Conservation (phyloP, 2,888 invertebrate genomes). For the Ellobium chinense region DNA sequence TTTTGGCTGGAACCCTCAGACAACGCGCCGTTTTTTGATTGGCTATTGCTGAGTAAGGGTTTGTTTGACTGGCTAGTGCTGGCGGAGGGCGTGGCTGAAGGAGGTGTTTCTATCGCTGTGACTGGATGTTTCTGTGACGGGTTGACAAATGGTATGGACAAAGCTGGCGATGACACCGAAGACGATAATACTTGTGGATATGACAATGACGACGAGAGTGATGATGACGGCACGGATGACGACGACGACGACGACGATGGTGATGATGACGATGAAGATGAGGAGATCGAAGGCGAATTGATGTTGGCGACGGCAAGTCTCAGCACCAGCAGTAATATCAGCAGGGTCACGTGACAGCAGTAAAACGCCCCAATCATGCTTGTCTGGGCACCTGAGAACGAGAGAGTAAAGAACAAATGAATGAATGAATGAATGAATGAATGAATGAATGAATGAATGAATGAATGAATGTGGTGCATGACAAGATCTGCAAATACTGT, state of each 20-base stretch:
- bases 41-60: not conserved
- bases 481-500: not conserved
- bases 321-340: constrained; percentile 63
- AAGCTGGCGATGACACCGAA: constrained; percentile 1
- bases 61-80: not conserved
- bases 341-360: constrained; percentile 61
- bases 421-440: not conserved
- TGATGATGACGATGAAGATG: constrained; percentile 25
- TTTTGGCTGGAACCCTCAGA: not conserved
- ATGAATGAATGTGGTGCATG: not conserved
- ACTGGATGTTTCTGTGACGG: not conserved
- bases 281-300: constrained; percentile 34
- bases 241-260: constrained; percentile 45
- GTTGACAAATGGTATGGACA: not conserved
- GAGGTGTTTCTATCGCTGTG: not conserved
- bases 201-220: constrained; percentile 14
- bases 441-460: not conserved
- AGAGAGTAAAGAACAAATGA: not conserved
- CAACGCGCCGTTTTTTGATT: not conserved
- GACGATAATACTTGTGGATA: constrained; percentile 1
- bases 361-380: constrained; percentile 68
- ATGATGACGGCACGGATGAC: not conserved
- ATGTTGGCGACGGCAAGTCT: constrained; percentile 50
- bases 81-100: not conserved
- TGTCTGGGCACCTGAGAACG: constrained; percentile 63